Percentiles rank a stretch among this genome's conserved stretches.
Evolutionary conservation across 2,888 invertebrate genomes (phyloP).

Genomic region (Cryptus armator): DNA sequence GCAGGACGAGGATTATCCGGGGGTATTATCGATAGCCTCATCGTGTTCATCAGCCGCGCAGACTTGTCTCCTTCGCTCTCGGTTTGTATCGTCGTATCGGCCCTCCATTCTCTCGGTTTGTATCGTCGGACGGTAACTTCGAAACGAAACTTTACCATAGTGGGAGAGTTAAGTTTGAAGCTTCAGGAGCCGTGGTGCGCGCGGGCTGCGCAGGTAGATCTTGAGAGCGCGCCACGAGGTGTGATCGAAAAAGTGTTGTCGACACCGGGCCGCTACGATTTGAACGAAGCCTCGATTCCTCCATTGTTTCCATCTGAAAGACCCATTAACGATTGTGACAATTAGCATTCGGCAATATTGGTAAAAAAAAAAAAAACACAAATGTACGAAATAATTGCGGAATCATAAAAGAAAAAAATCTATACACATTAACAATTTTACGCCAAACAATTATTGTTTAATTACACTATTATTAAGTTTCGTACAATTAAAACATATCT

Average conservation of each 20-base stretch:
- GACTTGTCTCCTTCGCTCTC: neutral
- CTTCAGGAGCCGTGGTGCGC: neutral
- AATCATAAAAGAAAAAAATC: neutral
- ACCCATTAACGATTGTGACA: neutral
- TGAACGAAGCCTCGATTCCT: neutral
- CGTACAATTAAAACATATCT: neutral
- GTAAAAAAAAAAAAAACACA: neutral
- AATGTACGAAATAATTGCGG: neutral
- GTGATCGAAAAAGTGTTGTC: neutral
- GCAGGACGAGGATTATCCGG: neutral
- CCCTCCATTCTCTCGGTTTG: neutral
- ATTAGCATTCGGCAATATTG: neutral
- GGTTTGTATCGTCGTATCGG: neutral
- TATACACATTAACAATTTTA: neutral
- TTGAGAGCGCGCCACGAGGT: constrained; percentile 45
- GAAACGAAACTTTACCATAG: neutral
- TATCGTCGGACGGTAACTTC: constrained; percentile 12
- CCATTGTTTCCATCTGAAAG: neutral
- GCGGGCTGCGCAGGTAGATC: neutral
- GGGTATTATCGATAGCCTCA: too few relatives aligned
- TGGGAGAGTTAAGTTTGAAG: neutral
- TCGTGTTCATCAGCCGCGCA: neutral
- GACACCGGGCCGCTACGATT: neutral
- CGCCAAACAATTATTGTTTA: neutral
- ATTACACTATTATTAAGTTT: neutral